Conservation (phyloP, 1,140 invertebrate genomes). For the Drosophila repleta region DNA sequence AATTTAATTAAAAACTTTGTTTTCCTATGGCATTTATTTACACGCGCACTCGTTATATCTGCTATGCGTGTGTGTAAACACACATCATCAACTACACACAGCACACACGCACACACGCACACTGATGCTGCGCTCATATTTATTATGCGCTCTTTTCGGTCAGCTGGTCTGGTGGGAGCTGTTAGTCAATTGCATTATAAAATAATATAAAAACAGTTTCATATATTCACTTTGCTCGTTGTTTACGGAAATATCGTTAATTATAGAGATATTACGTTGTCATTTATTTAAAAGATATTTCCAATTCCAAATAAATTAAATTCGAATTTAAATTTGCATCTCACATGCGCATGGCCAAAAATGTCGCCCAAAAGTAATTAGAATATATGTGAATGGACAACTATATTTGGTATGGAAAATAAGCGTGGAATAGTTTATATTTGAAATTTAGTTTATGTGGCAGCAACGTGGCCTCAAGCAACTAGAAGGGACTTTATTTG, state of each 20-base stretch:
- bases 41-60: constrained; percentile 8
- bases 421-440: too few species aligned
- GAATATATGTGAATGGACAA: too few species aligned
- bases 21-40: constrained; percentile 68
- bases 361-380: too few species aligned
- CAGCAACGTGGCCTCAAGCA: too few species aligned
- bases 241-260: constrained; percentile 64
- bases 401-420: too few species aligned
- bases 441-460: too few species aligned
- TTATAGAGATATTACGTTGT: constrained; percentile 32
- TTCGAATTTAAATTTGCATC: too few species aligned
- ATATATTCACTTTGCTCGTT: constrained; percentile 40
- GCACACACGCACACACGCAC: constrained; percentile 1
- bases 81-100: constrained; percentile 21
- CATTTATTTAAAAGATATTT: not conserved
- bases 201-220: constrained; percentile 22
- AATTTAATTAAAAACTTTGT: constrained; percentile 76
- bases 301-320: not conserved
- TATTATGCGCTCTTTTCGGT: constrained; percentile 15
- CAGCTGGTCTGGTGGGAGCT: constrained; percentile 16
- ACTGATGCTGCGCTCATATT: constrained; percentile 6
- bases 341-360: too few species aligned
- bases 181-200: constrained; percentile 62
- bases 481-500: not conserved
- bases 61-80: constrained; percentile 20